Evolutionary conservation across 2,113 vertebrate genomes (phyloP).

Genomic region (Morone saxatilis): DNA sequence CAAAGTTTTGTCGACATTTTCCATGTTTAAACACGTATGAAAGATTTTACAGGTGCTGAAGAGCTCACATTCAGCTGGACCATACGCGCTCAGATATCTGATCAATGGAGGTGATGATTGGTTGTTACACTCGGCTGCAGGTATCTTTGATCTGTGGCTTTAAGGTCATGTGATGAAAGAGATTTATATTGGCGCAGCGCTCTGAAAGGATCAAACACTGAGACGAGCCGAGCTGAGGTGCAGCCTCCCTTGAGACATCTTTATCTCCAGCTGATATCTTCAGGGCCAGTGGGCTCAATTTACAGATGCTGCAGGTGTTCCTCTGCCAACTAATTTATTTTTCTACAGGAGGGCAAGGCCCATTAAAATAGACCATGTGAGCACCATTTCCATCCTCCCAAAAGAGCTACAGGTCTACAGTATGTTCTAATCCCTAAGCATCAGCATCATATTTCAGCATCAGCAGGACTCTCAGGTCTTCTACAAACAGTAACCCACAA

Average conservation of each 20-base stretch:
- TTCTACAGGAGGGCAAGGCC: not conserved
- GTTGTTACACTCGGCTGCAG: conserved; percentile 22
- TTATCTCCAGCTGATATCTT: conserved; percentile 10
- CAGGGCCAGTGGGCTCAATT: conserved; percentile 7
- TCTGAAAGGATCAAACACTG: conserved; percentile 39
- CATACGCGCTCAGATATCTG: not conserved
- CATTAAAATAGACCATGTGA: not conserved
- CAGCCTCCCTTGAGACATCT: conserved; percentile 13
- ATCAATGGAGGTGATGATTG: conserved; percentile 36
- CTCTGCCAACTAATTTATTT: not conserved
- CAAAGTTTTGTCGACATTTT: conserved; percentile 15
- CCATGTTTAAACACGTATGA: not conserved
- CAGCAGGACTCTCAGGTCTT: not conserved
- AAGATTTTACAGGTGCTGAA: not conserved
- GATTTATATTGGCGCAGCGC: too few species aligned
- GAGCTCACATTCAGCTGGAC: not conserved
- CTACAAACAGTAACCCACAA: too few species aligned
- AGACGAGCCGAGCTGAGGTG: conserved; percentile 7
- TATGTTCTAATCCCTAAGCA: not conserved
- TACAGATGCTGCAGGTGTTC: conserved; percentile 34
- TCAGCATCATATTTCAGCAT: not conserved
- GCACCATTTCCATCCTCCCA: not conserved
- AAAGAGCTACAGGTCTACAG: not conserved
- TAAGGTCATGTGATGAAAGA: too few species aligned
- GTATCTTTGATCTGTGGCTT: conserved; percentile 42